Base-by-base conservation (phyloP, 1,140 invertebrate genomes). In the Plodia interpunctella region DNA sequence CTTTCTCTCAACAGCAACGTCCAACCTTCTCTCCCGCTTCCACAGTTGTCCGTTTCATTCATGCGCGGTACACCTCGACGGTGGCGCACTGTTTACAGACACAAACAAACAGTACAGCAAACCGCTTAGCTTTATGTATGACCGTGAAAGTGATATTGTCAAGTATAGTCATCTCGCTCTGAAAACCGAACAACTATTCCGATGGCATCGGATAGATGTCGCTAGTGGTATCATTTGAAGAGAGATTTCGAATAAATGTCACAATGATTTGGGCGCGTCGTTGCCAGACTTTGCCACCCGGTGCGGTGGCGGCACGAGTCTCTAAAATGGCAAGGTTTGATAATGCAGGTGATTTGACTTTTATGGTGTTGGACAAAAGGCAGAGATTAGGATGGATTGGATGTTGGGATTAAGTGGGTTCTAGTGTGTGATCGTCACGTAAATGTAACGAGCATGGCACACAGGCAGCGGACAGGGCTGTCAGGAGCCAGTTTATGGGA, bases 51-150 rank as follows among this genome's bases (percentile, higher is more conserved):
- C 81, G 80, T 89, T 90, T 90, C 88, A 90, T 90, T 90, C 88
- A 90, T 89, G 83, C 87, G 84, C 82, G 81, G 81, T 90, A 84
- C 80, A 88, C 80, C 82, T 87, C 80, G 78, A 25, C 78, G 74
- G 81, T 61, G 59, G 75, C 85, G 76, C 82, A 80, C 87, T 89
- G 87, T 89, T 90, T 90, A 89, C 88, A 87, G 85, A 90, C 87
- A 89, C 88, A 90, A 89, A 89, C 86, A 90, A 90, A 90, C 88
- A 89, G 84, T 87, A 87, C 83, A 87, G 80, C 84, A 88, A 89
- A 89, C 83, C 87, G 87, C 87, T 89, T 89, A 83, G 84, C 86
- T 88, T 87, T 85, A 88, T 86, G 86, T 88, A 88, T 74, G 80
- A 84, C 79, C 80, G 81, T 87, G 87, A 89, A 89, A 89, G 87